A percentile compares a stretch with the other conserved stretches of the same genome.
phyloP scores from a whole-genome alignment of 2,888 invertebrate species.

The Andrena flavipes region DNA sequence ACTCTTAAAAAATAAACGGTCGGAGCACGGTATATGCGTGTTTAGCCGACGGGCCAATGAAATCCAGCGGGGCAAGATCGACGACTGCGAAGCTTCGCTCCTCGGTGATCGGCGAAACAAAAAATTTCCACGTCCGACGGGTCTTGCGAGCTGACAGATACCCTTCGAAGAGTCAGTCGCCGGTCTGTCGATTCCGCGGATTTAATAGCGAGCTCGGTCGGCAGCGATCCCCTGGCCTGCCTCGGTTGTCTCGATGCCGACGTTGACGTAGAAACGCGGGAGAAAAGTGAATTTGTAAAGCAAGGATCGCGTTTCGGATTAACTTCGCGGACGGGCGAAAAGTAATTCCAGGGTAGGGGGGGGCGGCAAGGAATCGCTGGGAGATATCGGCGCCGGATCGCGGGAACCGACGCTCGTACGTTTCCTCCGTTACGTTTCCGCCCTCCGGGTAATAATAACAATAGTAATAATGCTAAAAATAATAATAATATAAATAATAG shows the following conservation, averaged over 20 bases:
- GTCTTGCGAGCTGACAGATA: slow-evolving; percentile 48
- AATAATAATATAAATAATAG: slow-evolving; percentile 70
- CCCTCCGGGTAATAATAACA: slow-evolving; percentile 64
- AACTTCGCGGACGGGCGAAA: slow-evolving; percentile 20
- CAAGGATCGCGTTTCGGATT: slow-evolving; percentile 29
- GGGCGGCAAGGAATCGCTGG: neutral
- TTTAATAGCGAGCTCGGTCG: slow-evolving; percentile 39
- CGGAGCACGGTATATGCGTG: slow-evolving; percentile 9
- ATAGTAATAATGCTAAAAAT: slow-evolving; percentile 65
- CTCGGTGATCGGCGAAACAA: slow-evolving; percentile 17
- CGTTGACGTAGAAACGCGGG: slow-evolving; percentile 30
- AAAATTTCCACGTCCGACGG: slow-evolving; percentile 35
- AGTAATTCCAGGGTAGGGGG: slow-evolving; percentile 22
- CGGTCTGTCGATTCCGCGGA: slow-evolving; percentile 40
- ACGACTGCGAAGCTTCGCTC: slow-evolving; percentile 30
- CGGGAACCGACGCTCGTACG: slow-evolving; percentile 31
- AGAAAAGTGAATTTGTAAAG: slow-evolving; percentile 26
- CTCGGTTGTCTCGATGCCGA: slow-evolving; percentile 32
- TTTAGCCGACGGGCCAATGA: slow-evolving; percentile 42
- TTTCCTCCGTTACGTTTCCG: neutral
- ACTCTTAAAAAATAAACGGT: slow-evolving; percentile 7
- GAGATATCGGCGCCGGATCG: slow-evolving; percentile 26
- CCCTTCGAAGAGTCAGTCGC: slow-evolving; percentile 53
- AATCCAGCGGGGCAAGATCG: slow-evolving; percentile 36
- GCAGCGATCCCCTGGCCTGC: slow-evolving; percentile 2